Evolutionary conservation across 2,797 vertebrate genomes (phyloP).

Genomic region (Caiman crocodilus): DNA sequence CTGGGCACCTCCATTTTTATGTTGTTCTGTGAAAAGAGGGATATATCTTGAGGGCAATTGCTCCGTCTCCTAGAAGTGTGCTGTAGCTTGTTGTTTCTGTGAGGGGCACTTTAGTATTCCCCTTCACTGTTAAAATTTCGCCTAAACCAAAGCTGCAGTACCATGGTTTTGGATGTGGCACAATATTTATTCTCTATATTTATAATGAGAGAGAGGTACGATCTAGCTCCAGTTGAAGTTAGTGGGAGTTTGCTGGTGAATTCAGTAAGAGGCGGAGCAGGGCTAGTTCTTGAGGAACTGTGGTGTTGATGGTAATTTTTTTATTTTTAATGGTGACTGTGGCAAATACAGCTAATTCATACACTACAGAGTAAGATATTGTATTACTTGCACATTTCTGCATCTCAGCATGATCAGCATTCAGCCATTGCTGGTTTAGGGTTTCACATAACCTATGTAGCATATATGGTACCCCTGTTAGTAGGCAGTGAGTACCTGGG

Average conservation of each 20-base stretch:
- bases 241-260: neutral
- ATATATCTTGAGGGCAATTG: accelerated
- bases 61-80: neutral
- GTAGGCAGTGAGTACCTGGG: conserved; percentile 17
- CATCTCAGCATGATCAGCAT: neutral
- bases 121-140: neutral
- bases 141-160: accelerated
- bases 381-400: neutral
- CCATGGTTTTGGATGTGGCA: accelerated
- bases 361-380: neutral
- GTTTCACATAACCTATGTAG: neutral
- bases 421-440: neutral
- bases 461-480: neutral
- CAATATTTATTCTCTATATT: neutral
- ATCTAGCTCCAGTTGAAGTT: neutral
- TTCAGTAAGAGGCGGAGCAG: neutral
- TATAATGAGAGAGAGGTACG: neutral
- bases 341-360: accelerated
- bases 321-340: accelerated
- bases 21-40: accelerated
- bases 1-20: accelerated
- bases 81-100: neutral
- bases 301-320: neutral
- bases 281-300: neutral
- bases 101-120: accelerated